Base-by-base conservation (phyloP, 2,888 invertebrate genomes). In the Apotomis capreana region DNA sequence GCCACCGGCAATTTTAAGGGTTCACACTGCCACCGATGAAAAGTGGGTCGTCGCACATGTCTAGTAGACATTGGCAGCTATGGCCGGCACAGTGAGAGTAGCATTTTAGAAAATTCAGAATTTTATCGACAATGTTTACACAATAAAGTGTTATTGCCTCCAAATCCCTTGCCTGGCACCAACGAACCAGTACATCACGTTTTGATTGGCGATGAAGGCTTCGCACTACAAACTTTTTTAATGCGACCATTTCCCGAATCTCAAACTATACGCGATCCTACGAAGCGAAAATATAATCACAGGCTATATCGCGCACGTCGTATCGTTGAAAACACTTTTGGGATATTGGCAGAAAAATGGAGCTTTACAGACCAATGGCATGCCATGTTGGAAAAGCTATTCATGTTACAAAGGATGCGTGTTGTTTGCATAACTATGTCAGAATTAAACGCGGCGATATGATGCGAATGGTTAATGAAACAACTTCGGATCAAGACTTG, bases 61-160 rank as follows among this genome's bases (percentile, higher is more conserved):
- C 15, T 15, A 15, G 26, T 26, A 26, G 26, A 26, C 26, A 26
- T 26, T 26, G 26, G 26, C 26, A 26, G 26, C 26, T 26, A 26
- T 26, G 26, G 26, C 26, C 26, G 26, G 26, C 26, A 26, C 26
- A 26, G 26, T 26, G 55, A 55, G 4, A 55, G 55, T 26, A 13
- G 3, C 6, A 55, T 55, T 10, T 55, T 55, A 9, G 55, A 55
- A 55, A 55, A 55, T 10, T 36, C 55, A 26, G 55, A 9, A 55
- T 55, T 55, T 55, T 55, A 55, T 55, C 55, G 55, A 26, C 55
- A 55, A 54, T 13, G 13, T 54, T 54, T 54, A 54, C 54, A 54
- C 5, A 54, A 54, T 54, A 54, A 54, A 54, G 12, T 13, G 54
- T 54, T 54, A 54, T 13, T 54, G 54, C 54, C 54, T 13, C 54